A percentile compares a stretch with the other conserved stretches of the same genome.
phyloP scores from a whole-genome alignment of 2,113 vertebrate genomes.

The Dissostichus mawsoni region DNA sequence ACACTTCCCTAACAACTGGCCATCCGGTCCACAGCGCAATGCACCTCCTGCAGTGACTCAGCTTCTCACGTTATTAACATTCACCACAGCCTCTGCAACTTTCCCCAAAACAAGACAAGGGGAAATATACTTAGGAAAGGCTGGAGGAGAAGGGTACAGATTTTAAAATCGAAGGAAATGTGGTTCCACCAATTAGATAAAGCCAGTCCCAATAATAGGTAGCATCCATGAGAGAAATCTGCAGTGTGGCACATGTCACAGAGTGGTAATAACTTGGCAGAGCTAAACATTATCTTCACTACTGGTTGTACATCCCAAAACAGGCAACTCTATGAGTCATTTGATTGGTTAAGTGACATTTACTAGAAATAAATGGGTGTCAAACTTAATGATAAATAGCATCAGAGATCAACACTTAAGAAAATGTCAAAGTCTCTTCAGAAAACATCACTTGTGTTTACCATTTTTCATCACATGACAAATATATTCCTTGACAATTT shows the following conservation, averaged over 20 bases:
- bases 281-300: conserved; percentile 2
- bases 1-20: conserved; percentile 23
- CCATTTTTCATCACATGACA: conserved; percentile 6
- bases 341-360: conserved; percentile 26
- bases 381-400: conserved; percentile 15
- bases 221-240: conserved; percentile 24
- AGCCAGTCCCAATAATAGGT: conserved; percentile 15
- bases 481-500: conserved; percentile 21
- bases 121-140: conserved; percentile 7
- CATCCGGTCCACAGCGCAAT: conserved; percentile 56
- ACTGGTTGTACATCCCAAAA: conserved; percentile 5
- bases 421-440: not conserved
- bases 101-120: conserved; percentile 44
- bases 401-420: not conserved
- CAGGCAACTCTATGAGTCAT: conserved; percentile 18
- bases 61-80: conserved; percentile 77
- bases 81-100: conserved; percentile 69
- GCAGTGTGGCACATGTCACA: conserved; percentile 34
- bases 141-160: conserved; percentile 6
- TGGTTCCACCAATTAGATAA: conserved; percentile 20
- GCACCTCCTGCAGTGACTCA: conserved; percentile 79
- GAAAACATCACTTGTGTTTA: not conserved
- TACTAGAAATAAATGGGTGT: not conserved
- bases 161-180: not conserved
- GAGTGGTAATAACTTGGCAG: conserved; percentile 19